Conservation (phyloP, 2,888 invertebrate species). For the Diplazon laetatorius region DNA sequence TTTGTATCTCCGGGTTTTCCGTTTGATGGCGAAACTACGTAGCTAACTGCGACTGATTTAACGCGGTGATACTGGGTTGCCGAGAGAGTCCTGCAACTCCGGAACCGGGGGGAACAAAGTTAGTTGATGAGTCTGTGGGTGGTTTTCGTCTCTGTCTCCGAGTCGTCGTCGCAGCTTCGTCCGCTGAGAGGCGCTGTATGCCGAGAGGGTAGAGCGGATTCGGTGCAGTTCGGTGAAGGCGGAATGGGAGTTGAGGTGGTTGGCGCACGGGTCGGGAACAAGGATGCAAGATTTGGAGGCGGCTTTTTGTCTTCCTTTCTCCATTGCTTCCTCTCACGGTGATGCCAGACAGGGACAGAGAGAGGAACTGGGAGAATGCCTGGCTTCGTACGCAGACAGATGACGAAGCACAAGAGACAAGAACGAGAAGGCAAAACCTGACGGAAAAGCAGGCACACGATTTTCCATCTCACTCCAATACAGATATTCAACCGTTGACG, state of each 20-base stretch:
- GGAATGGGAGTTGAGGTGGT: slow-evolving; percentile 45
- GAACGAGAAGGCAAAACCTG: slow-evolving; percentile 57
- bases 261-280: slow-evolving; percentile 48
- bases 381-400: slow-evolving; percentile 36
- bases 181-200: slow-evolving; percentile 50
- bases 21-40: slow-evolving; percentile 79
- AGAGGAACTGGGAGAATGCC: neutral
- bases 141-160: slow-evolving; percentile 63
- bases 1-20: slow-evolving; percentile 78
- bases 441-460: slow-evolving; percentile 63
- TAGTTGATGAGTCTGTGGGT: slow-evolving; percentile 81
- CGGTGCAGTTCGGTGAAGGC: slow-evolving; percentile 34
- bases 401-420: slow-evolving; percentile 63
- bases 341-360: slow-evolving; percentile 39
- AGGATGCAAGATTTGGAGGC: slow-evolving; percentile 29
- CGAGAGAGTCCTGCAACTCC: slow-evolving; percentile 76
- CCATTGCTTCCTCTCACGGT: slow-evolving; percentile 35
- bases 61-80: slow-evolving; percentile 73
- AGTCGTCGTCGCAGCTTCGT: slow-evolving; percentile 62
- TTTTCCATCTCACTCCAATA: slow-evolving; percentile 68
- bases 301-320: slow-evolving; percentile 40
- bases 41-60: slow-evolving; percentile 80
- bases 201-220: slow-evolving; percentile 43
- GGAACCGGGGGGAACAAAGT: slow-evolving; percentile 78
- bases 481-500: slow-evolving; percentile 73